A percentile compares a stretch with the other conserved stretches of the same genome.
Evolutionary conservation across 2,797 vertebrate species (phyloP).

Genomic region (Sitta carolinensis): DNA sequence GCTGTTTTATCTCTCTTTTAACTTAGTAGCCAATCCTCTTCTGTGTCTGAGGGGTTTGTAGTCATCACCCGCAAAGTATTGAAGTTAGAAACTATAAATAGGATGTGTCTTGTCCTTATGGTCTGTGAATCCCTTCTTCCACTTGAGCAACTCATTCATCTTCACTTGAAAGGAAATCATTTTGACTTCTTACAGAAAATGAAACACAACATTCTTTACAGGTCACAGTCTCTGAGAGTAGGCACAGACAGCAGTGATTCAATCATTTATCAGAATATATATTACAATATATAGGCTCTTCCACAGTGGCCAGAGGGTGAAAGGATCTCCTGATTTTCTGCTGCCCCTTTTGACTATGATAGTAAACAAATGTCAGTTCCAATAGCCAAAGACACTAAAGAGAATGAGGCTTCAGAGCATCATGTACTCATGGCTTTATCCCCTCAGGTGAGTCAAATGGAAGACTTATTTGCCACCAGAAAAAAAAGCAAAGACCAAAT

Average conservation of each 20-base stretch:
- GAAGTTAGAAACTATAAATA: not conserved
- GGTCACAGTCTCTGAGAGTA: not conserved
- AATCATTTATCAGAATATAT: not conserved
- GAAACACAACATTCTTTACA: not conserved
- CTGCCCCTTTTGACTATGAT: not conserved
- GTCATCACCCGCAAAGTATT: not conserved
- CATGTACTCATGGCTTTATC: not conserved
- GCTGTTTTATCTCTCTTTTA: not conserved
- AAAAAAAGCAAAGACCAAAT: not conserved
- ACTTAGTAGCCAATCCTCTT: not conserved
- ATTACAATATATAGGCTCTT: not conserved
- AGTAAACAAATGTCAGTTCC: not conserved
- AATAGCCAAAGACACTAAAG: not conserved
- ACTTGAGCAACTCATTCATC: not conserved
- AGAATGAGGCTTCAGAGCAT: not conserved
- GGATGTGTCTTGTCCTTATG: not conserved
- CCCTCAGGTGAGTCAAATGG: not conserved
- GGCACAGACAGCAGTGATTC: not conserved
- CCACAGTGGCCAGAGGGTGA: not conserved
- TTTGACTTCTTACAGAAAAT: conserved; percentile 15
- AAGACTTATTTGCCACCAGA: not conserved
- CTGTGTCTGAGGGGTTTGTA: not conserved
- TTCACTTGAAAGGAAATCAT: not conserved
- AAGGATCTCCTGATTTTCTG: not conserved
- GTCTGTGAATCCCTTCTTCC: not conserved